Evolutionary conservation across 2,113 vertebrate species (phyloP), one percentile per base, ranked within the genome.

Genomic region (Dicentrarchus labrax): DNA sequence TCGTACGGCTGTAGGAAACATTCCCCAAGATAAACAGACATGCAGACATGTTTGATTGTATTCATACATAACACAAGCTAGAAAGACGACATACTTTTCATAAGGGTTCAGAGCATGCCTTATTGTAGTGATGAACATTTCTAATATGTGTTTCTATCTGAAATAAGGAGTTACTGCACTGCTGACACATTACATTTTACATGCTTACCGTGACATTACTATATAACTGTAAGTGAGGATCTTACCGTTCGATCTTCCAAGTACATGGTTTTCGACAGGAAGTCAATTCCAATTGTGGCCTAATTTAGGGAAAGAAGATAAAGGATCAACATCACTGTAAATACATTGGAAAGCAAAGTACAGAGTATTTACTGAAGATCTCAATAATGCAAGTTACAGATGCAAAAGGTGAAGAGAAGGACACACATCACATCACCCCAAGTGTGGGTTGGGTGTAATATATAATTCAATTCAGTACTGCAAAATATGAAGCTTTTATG

Each of bases 251-350:
- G 97, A 88, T 98, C 97, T 87, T 98, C 97, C 93, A 98, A 90
- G 93, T 98, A 98, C 97, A 98, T 98, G 83, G 97, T 98, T 96
- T 98, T 98, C 59, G 97, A 98, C 89, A 98, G 95, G 92, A 98
- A 98, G 94, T 98, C 97, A 68, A 98, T 98, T 93, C 97, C 97
- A 90, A 98, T 98, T 86, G 97, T 98, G 57, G 97, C 97, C 97
- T 93, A 48, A 80, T 96, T 83, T 78, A 85, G 54, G 21, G 74
- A 90, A 76, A 74, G 73, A 89, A 77, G 75, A 88, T 30, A 83
- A 41, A 8, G 17, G n/a, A 64, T 87, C 76, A 92, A 17, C 41
- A 76, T 71, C 48, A 51, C 71, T 64, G 39, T 50, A 64, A 82
- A 75, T n/a, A 78, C 17, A 11, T 59, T 1, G 0, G 15, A n/a